phyloP scores from a whole-genome alignment of 2,888 invertebrate genomes.

The Gandaritis pyraliata region DNA sequence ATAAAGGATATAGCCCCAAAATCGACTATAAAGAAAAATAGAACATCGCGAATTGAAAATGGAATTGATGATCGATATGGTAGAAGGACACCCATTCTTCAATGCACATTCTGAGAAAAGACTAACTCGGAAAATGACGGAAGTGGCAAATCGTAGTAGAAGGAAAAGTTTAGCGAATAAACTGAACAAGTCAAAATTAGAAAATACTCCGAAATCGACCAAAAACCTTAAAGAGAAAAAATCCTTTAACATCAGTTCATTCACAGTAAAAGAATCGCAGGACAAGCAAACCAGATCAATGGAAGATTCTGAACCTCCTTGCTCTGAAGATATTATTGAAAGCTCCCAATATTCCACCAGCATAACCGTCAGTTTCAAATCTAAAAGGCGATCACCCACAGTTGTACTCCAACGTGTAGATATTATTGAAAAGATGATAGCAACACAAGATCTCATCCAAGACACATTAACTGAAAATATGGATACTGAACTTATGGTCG shows the following conservation, averaged over 20 bases:
- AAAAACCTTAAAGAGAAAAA: slow-evolving; percentile 50
- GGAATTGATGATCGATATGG: slow-evolving; percentile 79
- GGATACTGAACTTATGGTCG: slow-evolving; percentile 63
- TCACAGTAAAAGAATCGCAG: slow-evolving; percentile 53
- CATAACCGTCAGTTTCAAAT: slow-evolving; percentile 65
- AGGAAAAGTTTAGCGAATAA: slow-evolving; percentile 57
- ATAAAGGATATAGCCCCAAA: slow-evolving; percentile 40
- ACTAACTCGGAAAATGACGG: slow-evolving; percentile 59
- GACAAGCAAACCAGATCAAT: slow-evolving; percentile 39
- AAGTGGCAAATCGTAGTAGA: slow-evolving; percentile 45
- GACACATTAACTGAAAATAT: slow-evolving; percentile 63
- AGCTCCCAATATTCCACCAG: slow-evolving; percentile 84
- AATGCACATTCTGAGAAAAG: slow-evolving; percentile 60
- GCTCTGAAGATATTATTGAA: slow-evolving; percentile 84
- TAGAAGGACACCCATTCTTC: slow-evolving; percentile 75
- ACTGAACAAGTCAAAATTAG: slow-evolving; percentile 54
- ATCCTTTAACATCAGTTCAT: slow-evolving; percentile 40
- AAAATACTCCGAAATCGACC: slow-evolving; percentile 44
- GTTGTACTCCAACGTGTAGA: slow-evolving; percentile 50
- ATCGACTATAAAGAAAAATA: slow-evolving; percentile 49
- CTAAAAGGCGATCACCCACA: slow-evolving; percentile 49
- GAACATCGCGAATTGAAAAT: slow-evolving; percentile 71
- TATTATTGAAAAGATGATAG: slow-evolving; percentile 29
- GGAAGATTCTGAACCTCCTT: slow-evolving; percentile 48
- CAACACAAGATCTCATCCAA: slow-evolving; percentile 48